Evolutionary conservation across 1,140 invertebrate species (phyloP).

Genomic region (Drosophila nigrodunni): DNA sequence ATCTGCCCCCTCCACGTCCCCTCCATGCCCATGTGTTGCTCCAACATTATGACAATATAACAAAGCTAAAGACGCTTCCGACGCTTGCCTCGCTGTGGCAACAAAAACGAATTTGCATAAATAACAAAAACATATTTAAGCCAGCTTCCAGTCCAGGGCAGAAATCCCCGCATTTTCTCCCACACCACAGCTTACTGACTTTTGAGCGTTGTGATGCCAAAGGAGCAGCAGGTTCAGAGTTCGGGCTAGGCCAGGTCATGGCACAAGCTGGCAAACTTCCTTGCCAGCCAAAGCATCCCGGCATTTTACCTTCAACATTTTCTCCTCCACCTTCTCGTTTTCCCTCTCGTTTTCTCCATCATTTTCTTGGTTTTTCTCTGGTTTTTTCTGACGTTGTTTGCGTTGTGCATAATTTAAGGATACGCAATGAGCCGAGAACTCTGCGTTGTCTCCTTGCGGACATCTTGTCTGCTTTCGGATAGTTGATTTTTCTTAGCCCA

Average conservation of each 20-base stretch:
- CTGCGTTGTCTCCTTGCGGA: conserved; percentile 48
- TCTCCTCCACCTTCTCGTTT: neutral
- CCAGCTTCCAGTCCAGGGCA: conserved; percentile 40
- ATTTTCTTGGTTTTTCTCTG: conserved; percentile 33
- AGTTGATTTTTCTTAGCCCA: conserved; percentile 50
- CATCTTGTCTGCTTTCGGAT: conserved; percentile 55
- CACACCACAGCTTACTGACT: conserved; percentile 5
- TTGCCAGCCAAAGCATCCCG: conserved; percentile 45
- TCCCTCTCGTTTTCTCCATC: conserved; percentile 10
- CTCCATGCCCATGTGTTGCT: conserved; percentile 41
- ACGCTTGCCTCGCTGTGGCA: conserved; percentile 35
- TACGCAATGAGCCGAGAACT: conserved; percentile 66
- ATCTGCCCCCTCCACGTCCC: neutral
- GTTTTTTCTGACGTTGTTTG: conserved; percentile 27
- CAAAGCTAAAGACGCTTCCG: conserved; percentile 67
- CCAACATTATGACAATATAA: conserved; percentile 75
- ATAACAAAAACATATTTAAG: conserved; percentile 83
- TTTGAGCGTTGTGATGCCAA: conserved; percentile 38
- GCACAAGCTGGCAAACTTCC: conserved; percentile 73
- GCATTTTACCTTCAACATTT: conserved; percentile 58
- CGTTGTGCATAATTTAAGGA: conserved; percentile 71
- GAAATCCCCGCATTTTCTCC: neutral
- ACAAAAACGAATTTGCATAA: conserved; percentile 81
- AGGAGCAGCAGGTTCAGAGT: conserved; percentile 51
- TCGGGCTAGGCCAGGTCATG: conserved; percentile 62